Percentiles rank a stretch among this genome's conserved stretches.
These are phyloP conservation scores for Plectrocnemia conspersa DNA, from an alignment of 1,140 invertebrate species.

Conservation along the genomic window DNA sequence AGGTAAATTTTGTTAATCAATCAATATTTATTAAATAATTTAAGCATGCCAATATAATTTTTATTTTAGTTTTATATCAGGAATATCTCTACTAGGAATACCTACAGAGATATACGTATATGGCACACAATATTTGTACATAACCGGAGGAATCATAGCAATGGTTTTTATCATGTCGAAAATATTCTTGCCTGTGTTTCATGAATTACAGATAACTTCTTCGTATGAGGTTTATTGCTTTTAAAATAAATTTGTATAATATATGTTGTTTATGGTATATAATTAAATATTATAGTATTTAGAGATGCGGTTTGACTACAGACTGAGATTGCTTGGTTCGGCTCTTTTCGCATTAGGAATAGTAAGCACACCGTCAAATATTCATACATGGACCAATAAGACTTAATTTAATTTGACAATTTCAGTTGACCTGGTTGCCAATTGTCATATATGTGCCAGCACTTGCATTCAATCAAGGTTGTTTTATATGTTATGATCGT, in stretches of 20 bases:
- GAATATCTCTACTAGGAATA: slow-evolving; percentile 62
- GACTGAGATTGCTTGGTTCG: slow-evolving; percentile 68
- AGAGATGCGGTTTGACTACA: slow-evolving; percentile 68
- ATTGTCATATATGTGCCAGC: slow-evolving; percentile 89
- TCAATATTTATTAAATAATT: slow-evolving; percentile 9
- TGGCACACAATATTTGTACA: slow-evolving; percentile 66
- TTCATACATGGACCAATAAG: not conserved
- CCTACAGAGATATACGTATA: slow-evolving; percentile 82
- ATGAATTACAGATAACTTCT: slow-evolving; percentile 73
- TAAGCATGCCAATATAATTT: slow-evolving; percentile 10
- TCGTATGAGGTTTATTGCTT: slow-evolving; percentile 66
- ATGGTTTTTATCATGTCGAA: slow-evolving; percentile 62
- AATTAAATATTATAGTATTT: slow-evolving; percentile 62
- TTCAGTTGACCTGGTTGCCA: slow-evolving; percentile 79
- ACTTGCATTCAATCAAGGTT: slow-evolving; percentile 82
- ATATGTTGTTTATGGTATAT: not conserved
- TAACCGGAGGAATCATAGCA: slow-evolving; percentile 56
- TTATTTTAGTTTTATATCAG: slow-evolving; percentile 57
- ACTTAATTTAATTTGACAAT: slow-evolving; percentile 38
- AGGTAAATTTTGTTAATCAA: slow-evolving; percentile 51
- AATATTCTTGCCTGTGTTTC: slow-evolving; percentile 76
- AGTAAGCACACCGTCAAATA: slow-evolving; percentile 49
- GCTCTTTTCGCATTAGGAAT: slow-evolving; percentile 65
- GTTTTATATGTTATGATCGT: not conserved
- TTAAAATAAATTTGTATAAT: slow-evolving; percentile 1